A percentile compares a stretch with the other conserved stretches of the same genome.
Evolutionary conservation across 2,113 vertebrate genomes (phyloP).

Genomic region (Cyrtonyx montezumae): DNA sequence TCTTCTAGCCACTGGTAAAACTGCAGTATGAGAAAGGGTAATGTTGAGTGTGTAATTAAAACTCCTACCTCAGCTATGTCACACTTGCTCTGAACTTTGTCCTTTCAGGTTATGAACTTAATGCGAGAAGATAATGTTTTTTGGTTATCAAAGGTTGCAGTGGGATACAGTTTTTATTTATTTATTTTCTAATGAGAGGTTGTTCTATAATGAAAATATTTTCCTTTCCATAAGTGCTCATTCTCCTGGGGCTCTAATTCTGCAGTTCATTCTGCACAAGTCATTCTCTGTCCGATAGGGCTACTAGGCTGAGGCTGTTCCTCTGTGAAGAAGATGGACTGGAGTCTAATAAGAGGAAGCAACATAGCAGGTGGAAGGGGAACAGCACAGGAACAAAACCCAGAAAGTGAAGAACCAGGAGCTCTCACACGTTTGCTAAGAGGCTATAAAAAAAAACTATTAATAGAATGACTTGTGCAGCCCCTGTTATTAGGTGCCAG

Average conservation of each 20-base stretch:
- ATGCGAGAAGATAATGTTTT: neutral
- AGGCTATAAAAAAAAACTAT: neutral
- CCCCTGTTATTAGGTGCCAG: neutral
- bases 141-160: neutral
- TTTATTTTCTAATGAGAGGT: neutral
- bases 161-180: fast-evolving
- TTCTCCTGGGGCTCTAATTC: neutral
- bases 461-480: neutral
- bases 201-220: neutral
- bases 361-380: too few species aligned
- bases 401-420: neutral
- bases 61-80: neutral
- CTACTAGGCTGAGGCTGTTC: neutral
- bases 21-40: neutral
- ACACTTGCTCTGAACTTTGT: neutral
- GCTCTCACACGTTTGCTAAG: neutral
- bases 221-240: neutral
- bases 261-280: neutral
- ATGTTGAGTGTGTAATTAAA: neutral
- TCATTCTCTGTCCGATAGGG: neutral
- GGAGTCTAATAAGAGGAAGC: neutral
- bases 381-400: neutral
- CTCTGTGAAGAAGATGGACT: neutral
- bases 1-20: neutral
- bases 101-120: neutral